Percentiles rank a stretch among this genome's conserved stretches.
Conservation (phyloP, 2,888 invertebrate species). For the Altica lythri region DNA sequence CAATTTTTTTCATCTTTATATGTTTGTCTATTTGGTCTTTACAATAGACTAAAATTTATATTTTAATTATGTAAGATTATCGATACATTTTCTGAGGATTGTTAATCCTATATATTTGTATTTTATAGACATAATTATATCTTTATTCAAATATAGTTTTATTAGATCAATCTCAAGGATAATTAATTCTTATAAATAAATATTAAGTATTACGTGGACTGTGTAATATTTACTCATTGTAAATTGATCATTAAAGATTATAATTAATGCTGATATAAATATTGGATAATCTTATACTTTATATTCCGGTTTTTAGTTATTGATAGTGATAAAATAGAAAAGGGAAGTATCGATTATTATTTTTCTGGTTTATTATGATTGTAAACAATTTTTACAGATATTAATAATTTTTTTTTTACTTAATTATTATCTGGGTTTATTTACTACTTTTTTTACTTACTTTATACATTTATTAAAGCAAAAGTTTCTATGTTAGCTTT, state of each 20-base stretch:
- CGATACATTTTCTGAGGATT: conserved; percentile 21
- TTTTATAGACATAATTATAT: conserved; percentile 17
- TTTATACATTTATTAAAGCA: too few species aligned
- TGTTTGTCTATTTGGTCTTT: conserved; percentile 29
- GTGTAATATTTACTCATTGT: conserved; percentile 33
- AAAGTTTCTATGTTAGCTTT: too few species aligned
- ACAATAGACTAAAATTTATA: conserved; percentile 25
- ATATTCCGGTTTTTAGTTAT: neutral
- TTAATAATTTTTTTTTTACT: too few species aligned
- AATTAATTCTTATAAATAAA: conserved; percentile 14
- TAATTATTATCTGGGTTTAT: too few species aligned
- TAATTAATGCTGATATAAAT: neutral
- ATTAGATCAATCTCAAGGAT: conserved; percentile 25
- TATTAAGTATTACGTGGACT: conserved; percentile 12
- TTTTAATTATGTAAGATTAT: conserved; percentile 17
- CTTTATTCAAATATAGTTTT: conserved; percentile 25
- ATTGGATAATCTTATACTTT: neutral
- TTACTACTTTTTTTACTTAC: too few species aligned
- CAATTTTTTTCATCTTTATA: conserved; percentile 35
- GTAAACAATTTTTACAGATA: too few species aligned
- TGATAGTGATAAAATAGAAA: too few species aligned
- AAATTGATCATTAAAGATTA: conserved; percentile 1
- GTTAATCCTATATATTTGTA: conserved; percentile 24
- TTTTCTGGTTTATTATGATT: too few species aligned
- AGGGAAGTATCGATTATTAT: too few species aligned